Evolutionary conservation across 2,888 invertebrate species (phyloP).

Genomic region (Tiphia femorata): DNA sequence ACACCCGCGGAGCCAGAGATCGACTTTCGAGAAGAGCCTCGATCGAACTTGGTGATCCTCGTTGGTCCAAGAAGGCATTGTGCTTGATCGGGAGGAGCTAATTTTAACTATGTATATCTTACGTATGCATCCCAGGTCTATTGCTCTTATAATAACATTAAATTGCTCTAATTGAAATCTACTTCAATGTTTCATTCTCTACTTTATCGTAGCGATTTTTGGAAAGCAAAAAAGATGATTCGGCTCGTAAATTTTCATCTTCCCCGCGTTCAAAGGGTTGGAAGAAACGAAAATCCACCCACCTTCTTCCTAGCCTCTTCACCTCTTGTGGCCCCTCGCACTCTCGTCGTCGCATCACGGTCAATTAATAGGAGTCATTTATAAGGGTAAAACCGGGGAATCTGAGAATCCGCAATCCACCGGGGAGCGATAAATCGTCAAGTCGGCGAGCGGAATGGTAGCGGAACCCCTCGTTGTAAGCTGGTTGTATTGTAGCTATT

Average conservation of each 20-base stretch:
- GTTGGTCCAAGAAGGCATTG: too few relatives aligned
- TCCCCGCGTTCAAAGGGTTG: too few relatives aligned
- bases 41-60: neutral
- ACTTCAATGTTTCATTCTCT: too few relatives aligned
- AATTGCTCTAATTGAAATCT: too few relatives aligned
- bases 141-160: too few relatives aligned
- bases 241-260: neutral
- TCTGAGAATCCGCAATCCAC: slow-evolving; percentile 66
- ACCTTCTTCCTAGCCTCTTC: slow-evolving; percentile 5
- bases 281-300: neutral
- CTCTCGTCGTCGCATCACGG: slow-evolving; percentile 42
- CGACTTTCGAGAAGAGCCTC: slow-evolving; percentile 8
- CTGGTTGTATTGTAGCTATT: slow-evolving; percentile 68
- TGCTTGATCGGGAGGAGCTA: too few relatives aligned
- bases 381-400: slow-evolving; percentile 67
- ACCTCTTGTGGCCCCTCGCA: slow-evolving; percentile 7
- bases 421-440: slow-evolving; percentile 67
- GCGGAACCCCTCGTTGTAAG: slow-evolving; percentile 66
- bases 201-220: too few relatives aligned
- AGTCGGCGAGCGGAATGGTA: slow-evolving; percentile 59
- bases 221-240: too few relatives aligned
- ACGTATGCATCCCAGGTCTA: too few relatives aligned
- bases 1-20: slow-evolving; percentile 22
- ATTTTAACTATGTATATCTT: too few relatives aligned
- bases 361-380: slow-evolving; percentile 69